Base-by-base conservation (phyloP, 2,888 invertebrate genomes). In the Acleris sparsana region DNA sequence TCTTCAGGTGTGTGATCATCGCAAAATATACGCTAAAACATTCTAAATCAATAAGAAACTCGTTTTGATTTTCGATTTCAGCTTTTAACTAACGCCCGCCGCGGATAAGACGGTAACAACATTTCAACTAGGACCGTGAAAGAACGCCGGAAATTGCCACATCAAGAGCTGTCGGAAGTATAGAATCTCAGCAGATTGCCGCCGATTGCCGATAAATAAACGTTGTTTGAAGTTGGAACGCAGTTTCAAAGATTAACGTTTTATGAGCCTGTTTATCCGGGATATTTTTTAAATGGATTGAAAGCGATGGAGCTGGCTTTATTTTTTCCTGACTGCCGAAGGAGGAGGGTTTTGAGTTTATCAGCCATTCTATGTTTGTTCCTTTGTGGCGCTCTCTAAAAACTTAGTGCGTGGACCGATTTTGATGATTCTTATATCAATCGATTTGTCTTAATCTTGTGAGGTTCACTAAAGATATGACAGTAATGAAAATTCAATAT, bases 1-100 rank as follows among this genome's bases (percentile, higher is more conserved):
- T n/a, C n/a, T n/a, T n/a, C n/a, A n/a, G 25, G 25, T 25, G 25
- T 25, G 1, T 6, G 0, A 25, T 5, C 25, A 25, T 25, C 25
- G 25, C 25, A 25, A 25, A 25, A 25, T 25, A 25, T 25, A 25
- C 6, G 25, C n/a, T 6, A n/a, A 46, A 46, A 46, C 16, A n/a
- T 5, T n/a, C 20, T 55, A 55, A 64, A 49, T 53, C 57, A 63
- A 63, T 58, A 60, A 49, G 7, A 29, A 59, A 61, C 55, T 56
- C 55, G 44, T 56, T 65, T 65, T 61, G 51, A 51, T 51, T 65
- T 65, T 60, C 60, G 64, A 63, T 51, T 33, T 65, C 20, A 60
- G 22, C 58, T 59, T 39, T 25, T 43, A 59, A 49, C 57, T 46
- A 46, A 53, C 49, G 29, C n/a, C 29, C 29, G 29, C 39, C 29